A percentile compares a stretch with the other conserved stretches of the same genome.
phyloP scores from a whole-genome alignment of 2,888 invertebrate genomes.

The Tenthredo scrophulariae region DNA sequence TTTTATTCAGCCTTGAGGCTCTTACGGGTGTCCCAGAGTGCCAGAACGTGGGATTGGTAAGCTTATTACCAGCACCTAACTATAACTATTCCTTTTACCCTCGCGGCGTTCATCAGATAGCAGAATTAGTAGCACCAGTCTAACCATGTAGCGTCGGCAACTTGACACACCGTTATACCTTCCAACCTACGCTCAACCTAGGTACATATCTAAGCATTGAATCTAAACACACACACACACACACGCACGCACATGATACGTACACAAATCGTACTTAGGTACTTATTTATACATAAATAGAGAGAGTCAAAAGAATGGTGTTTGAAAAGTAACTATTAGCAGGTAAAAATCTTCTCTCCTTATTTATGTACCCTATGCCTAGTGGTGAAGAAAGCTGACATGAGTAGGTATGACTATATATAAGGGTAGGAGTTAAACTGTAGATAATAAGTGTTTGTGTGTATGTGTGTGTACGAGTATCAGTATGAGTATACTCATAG shows the following conservation, averaged over 20 bases:
- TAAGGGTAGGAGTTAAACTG: not conserved
- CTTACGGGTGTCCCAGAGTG: constrained; percentile 19
- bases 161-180: constrained; percentile 48
- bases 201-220: constrained; percentile 13
- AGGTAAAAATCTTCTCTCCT: not conserved
- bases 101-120: constrained; percentile 49
- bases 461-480: not conserved
- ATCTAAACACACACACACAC: not conserved
- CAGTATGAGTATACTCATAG: not conserved
- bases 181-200: constrained; percentile 37
- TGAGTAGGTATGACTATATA: not conserved
- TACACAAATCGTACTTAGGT: not conserved
- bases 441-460: not conserved
- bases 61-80: constrained; percentile 51
- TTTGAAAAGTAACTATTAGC: not conserved
- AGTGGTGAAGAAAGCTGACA: constrained; percentile 5
- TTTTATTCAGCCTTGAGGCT: constrained; percentile 12
- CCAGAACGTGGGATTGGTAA: constrained; percentile 44
- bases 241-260: not conserved
- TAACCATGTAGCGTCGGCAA: constrained; percentile 44
- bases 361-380: not conserved
- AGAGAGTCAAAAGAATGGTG: not conserved
- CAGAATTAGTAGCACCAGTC: constrained; percentile 46
- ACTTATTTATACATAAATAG: not conserved
- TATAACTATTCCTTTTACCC: constrained; percentile 41